Conservation (phyloP, 2,113 vertebrate species). For the Anarrhichthys ocellatus region DNA sequence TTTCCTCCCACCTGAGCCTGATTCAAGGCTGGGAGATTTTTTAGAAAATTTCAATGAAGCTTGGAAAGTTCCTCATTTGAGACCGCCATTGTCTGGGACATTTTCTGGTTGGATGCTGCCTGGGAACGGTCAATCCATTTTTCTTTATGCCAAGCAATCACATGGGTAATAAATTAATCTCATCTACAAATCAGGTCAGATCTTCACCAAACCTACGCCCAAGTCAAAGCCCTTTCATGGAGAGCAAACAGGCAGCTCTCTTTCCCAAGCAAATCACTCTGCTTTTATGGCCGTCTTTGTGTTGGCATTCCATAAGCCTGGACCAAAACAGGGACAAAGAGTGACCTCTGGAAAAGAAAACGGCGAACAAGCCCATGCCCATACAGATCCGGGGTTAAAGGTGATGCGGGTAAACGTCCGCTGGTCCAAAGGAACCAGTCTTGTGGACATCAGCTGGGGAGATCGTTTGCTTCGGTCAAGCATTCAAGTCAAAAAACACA, state of each 20-base stretch:
- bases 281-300: conserved; percentile 69
- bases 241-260: conserved; percentile 41
- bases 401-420: conserved; percentile 37
- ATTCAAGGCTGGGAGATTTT: background rate
- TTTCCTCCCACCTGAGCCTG: background rate
- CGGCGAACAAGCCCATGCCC: conserved; percentile 29
- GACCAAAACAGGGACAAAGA: conserved; percentile 63
- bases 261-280: conserved; percentile 48
- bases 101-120: background rate
- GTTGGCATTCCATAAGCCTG: conserved; percentile 46
- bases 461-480: background rate
- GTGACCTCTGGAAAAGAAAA: conserved; percentile 45
- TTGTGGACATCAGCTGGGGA: background rate
- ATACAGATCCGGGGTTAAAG: conserved; percentile 42
- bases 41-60: background rate
- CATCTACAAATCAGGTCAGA: conserved; percentile 33
- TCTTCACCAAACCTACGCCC: conserved; percentile 37
- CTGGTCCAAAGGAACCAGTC: background rate
- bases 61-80: background rate
- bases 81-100: background rate
- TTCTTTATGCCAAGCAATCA: conserved; percentile 25
- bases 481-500: background rate
- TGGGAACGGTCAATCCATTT: conserved; percentile 6
- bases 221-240: conserved; percentile 46
- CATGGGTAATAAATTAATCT: conserved; percentile 42